Percentiles rank a stretch among this genome's conserved stretches.
Conservation (phyloP, 2,113 vertebrate genomes). For the Todiramphus chloris region DNA sequence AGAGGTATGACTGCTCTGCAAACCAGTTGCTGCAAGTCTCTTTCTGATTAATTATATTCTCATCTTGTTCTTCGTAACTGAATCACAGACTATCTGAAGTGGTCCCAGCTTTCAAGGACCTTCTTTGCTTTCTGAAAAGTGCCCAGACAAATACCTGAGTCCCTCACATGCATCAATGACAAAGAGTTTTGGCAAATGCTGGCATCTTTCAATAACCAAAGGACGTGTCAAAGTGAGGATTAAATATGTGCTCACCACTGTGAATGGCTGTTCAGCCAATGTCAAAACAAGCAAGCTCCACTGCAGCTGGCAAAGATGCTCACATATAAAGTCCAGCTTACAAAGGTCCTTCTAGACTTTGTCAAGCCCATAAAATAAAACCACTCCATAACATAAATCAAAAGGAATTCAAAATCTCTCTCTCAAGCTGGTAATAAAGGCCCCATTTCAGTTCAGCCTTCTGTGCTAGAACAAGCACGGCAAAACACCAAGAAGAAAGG, state of each 20-base stretch:
- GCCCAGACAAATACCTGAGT: background rate
- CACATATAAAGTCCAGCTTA: background rate
- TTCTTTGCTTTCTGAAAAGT: background rate
- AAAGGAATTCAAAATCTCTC: background rate
- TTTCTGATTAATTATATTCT: background rate
- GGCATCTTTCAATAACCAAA: background rate
- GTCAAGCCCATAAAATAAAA: background rate
- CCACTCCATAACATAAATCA: background rate
- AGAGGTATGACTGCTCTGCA: background rate
- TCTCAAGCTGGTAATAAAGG: background rate
- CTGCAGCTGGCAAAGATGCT: background rate
- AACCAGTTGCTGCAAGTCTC: background rate
- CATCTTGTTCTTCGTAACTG: background rate
- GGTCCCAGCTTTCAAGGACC: background rate
- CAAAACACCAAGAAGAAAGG: background rate
- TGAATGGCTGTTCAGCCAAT: background rate
- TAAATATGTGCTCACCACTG: background rate
- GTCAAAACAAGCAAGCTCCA: background rate
- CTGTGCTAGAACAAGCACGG: background rate
- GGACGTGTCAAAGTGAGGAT: background rate
- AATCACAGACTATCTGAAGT: background rate
- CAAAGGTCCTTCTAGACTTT: background rate
- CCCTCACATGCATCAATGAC: background rate
- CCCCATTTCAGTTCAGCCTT: background rate
- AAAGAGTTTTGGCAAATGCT: background rate